Evolutionary conservation across 2,888 invertebrate genomes (phyloP).

Genomic region (Spatulosminthurus flaviceps): DNA sequence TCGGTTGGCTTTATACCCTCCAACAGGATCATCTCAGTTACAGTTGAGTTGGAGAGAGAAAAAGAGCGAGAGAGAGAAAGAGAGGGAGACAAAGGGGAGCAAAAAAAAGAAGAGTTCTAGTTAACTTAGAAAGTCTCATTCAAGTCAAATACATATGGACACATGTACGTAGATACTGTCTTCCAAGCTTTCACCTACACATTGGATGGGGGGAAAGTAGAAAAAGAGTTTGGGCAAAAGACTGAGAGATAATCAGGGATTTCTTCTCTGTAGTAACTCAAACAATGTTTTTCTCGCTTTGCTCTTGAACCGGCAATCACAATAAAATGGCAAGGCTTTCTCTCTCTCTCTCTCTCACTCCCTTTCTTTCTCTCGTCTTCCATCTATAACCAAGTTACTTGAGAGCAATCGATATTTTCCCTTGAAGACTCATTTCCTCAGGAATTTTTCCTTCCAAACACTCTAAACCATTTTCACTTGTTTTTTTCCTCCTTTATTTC

Average conservation of each 20-base stretch:
- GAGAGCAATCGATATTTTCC: constrained; percentile 41
- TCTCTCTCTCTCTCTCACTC: constrained; percentile 12
- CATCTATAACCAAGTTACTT: constrained; percentile 9
- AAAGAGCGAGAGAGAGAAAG: no score
- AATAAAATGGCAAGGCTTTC: constrained; percentile 38
- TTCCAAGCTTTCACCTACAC: background rate
- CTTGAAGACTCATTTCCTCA: constrained; percentile 50
- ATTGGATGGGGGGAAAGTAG: background rate
- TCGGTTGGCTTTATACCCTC: constrained; percentile 1
- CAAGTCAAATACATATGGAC: background rate
- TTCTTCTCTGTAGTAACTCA: constrained; percentile 37
- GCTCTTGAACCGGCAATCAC: constrained; percentile 44
- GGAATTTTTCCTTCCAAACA: constrained; percentile 23
- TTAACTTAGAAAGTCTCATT: background rate
- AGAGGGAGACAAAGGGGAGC: background rate
- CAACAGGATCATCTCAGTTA: background rate
- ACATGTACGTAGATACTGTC: background rate
- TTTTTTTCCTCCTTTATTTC: background rate
- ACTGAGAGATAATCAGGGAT: constrained; percentile 45
- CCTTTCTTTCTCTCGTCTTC: no score
- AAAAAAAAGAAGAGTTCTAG: background rate
- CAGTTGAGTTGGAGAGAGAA: background rate
- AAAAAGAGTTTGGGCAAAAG: background rate
- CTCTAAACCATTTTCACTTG: background rate
- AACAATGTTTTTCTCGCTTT: constrained; percentile 44